Conservation (phyloP, 2,888 invertebrate genomes). For the Hypomecis punctinalis region DNA sequence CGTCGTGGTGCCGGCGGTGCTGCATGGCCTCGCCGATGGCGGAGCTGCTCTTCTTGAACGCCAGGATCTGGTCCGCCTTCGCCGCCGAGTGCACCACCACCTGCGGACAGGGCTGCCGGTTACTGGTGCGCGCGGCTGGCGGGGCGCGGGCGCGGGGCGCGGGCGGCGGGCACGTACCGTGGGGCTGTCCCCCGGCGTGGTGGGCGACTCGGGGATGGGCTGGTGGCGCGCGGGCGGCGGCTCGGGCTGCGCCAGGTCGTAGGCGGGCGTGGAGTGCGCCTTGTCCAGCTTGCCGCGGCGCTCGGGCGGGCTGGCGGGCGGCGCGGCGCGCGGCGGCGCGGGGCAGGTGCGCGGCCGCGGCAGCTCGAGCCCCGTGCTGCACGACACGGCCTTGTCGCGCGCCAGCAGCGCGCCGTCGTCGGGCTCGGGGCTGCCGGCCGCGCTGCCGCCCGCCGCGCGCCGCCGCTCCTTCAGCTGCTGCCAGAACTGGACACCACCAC, state of each 20-base stretch:
- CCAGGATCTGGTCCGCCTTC: constrained; percentile 73
- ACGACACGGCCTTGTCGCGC: constrained; percentile 91
- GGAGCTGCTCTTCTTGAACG: constrained; percentile 73
- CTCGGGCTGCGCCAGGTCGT: constrained; percentile 83
- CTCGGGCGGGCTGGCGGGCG: constrained; percentile 84
- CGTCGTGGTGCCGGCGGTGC: constrained; percentile 49
- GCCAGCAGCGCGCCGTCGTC: constrained; percentile 85
- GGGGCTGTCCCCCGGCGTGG: constrained; percentile 48
- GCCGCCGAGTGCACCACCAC: constrained; percentile 54
- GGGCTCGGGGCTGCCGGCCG: constrained; percentile 63
- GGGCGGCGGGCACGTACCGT: constrained; percentile 18
- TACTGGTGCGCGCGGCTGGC: too few relatives aligned
- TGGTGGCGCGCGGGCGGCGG: constrained; percentile 47
- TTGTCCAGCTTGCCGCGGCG: constrained; percentile 87
- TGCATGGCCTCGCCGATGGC: constrained; percentile 71
- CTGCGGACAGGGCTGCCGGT: constrained; percentile 9
- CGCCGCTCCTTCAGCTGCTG: constrained; percentile 87
- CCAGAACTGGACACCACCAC: constrained; percentile 86
- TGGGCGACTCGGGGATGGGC: constrained; percentile 72
- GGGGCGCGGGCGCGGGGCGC: too few relatives aligned
- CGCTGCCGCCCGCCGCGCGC: constrained; percentile 59
- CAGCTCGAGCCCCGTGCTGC: constrained; percentile 89
- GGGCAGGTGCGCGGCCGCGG: constrained; percentile 39
- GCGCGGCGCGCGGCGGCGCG: constrained; percentile 14
- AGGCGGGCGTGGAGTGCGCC: constrained; percentile 93